These are phyloP conservation scores for Schizotus pectinicornis DNA, from an alignment of 2,888 invertebrate species.

Conservation along the genomic window DNA sequence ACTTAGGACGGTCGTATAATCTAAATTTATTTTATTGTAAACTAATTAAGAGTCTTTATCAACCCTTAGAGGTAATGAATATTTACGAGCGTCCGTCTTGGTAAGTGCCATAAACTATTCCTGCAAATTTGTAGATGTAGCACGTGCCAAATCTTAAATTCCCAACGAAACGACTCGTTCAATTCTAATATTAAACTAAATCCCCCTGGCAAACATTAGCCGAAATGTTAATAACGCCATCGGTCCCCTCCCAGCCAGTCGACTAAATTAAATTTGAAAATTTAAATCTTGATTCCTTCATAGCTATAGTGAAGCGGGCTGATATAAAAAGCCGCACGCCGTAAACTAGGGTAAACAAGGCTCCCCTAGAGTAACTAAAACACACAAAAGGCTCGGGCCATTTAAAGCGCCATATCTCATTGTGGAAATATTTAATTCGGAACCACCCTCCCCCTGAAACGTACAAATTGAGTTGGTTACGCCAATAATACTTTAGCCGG, in stretches of 20 bases:
- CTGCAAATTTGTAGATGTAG: constrained; percentile 7
- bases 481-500: constrained; percentile 46
- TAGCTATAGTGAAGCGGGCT: constrained; percentile 33
- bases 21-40: constrained; percentile 47
- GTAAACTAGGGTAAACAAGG: constrained; percentile 39
- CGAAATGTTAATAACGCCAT: constrained; percentile 18
- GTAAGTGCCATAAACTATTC: constrained; percentile 30
- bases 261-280: constrained; percentile 42
- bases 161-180: no score
- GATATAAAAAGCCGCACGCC: constrained; percentile 46
- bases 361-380: constrained; percentile 46
- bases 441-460: constrained; percentile 38
- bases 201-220: constrained; percentile 7
- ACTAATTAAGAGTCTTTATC: constrained; percentile 51
- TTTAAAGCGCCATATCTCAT: constrained; percentile 50
- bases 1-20: constrained; percentile 36
- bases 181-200: background rate
- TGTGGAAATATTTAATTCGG: constrained; percentile 50
- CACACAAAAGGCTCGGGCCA: constrained; percentile 48
- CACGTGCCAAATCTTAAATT: constrained; percentile 2
- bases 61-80: constrained; percentile 47
- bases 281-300: constrained; percentile 38
- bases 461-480: constrained; percentile 54
- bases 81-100: constrained; percentile 41
- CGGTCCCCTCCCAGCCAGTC: constrained; percentile 29